Evolutionary conservation across 2,888 invertebrate species (phyloP).

Genomic region (Pheosia gnoma): DNA sequence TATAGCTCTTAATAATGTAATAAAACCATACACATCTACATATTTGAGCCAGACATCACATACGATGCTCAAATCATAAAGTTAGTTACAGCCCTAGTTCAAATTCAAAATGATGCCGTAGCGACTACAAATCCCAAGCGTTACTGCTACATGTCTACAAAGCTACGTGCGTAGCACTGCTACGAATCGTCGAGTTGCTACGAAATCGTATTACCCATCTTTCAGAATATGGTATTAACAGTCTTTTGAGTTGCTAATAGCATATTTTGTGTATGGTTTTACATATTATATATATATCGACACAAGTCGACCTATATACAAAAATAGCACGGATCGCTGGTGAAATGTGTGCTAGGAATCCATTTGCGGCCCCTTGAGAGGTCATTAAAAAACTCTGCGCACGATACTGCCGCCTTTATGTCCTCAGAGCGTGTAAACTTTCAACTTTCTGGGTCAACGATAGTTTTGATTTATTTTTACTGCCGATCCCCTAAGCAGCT

Average conservation of each 20-base stretch:
- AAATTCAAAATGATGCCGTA: background rate
- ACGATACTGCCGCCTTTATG: constrained; percentile 15
- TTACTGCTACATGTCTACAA: constrained; percentile 19
- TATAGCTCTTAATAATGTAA: too few relatives aligned
- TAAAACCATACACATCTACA: too few relatives aligned
- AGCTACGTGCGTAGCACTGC: constrained; percentile 23
- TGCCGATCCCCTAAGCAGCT: constrained; percentile 12
- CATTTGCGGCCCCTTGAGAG: constrained; percentile 8
- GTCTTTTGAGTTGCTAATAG: constrained; percentile 14
- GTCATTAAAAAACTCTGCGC: constrained; percentile 13
- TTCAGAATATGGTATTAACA: constrained; percentile 23
- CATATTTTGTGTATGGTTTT: too few relatives aligned
- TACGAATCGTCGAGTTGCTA: constrained; percentile 25
- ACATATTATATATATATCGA: too few relatives aligned
- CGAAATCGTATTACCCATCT: constrained; percentile 23
- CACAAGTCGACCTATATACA: constrained; percentile 1
- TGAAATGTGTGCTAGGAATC: constrained; percentile 7
- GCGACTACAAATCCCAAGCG: constrained; percentile 6
- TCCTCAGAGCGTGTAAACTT: constrained; percentile 23
- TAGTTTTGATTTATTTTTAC: constrained; percentile 31
- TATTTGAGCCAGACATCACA: too few relatives aligned
- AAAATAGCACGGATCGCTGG: background rate
- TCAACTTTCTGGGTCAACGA: constrained; percentile 29
- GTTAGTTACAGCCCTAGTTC: background rate
- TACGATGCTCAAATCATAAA: background rate